phyloP scores from a whole-genome alignment of 2,797 vertebrate genomes.

The Gallinago nigripennis region DNA sequence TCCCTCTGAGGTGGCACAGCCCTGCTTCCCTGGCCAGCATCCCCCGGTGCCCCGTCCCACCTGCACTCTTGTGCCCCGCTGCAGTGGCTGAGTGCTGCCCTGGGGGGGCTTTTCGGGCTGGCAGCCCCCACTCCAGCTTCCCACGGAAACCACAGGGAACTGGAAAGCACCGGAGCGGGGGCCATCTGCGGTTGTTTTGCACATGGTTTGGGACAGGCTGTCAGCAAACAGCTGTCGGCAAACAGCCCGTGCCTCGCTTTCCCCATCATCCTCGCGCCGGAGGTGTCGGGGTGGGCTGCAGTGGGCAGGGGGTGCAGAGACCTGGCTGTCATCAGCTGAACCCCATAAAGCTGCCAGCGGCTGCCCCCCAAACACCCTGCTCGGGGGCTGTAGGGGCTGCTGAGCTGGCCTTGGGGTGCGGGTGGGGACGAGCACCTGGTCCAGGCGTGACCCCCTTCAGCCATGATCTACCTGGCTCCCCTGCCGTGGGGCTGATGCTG shows the following conservation, averaged over 20 bases:
- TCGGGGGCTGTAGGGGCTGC: background rate
- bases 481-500: background rate
- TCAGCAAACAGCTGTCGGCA: background rate
- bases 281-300: background rate
- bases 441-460: background rate
- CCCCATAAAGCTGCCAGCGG: background rate
- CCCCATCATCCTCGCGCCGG: background rate
- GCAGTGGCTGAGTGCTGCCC: background rate
- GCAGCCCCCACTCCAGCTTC: background rate
- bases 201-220: background rate
- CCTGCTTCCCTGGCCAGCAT: background rate
- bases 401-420: background rate
- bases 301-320: background rate
- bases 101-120: background rate
- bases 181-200: background rate
- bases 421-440: background rate
- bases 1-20: background rate
- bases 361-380: background rate
- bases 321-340: too few relatives aligned
- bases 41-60: too few relatives aligned
- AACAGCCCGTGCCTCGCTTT: background rate
- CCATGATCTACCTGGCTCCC: background rate
- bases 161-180: background rate
- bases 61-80: fast-evolving
- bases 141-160: background rate